Conservation (phyloP, 2,113 vertebrate genomes). For the Ageneiosus marmoratus region DNA sequence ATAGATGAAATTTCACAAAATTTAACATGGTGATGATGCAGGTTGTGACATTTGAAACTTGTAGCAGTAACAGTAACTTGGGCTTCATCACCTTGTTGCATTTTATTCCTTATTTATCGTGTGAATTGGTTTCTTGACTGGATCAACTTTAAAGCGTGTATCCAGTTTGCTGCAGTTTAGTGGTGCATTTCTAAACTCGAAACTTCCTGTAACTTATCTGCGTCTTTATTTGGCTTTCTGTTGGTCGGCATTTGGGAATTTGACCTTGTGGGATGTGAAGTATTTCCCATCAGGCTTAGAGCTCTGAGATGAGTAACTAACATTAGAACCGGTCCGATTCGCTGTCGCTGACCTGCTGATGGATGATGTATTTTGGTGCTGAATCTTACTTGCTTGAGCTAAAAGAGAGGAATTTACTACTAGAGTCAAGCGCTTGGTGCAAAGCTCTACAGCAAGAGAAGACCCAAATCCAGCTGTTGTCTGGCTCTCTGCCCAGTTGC, state of each 20-base stretch:
- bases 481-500: not conserved
- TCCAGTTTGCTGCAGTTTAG: not conserved
- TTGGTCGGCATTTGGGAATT: not conserved
- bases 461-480: not conserved
- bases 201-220: constrained; percentile 5
- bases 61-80: not conserved
- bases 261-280: constrained; percentile 2
- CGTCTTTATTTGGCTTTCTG: constrained; percentile 5
- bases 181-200: not conserved
- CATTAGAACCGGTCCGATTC: constrained; percentile 24
- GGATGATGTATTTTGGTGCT: not conserved
- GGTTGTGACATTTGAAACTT: too few relatives aligned
- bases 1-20: too few relatives aligned
- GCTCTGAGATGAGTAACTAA: constrained; percentile 29
- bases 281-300: constrained; percentile 8
- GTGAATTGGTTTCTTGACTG: not conserved
- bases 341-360: not conserved
- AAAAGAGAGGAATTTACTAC: constrained; percentile 38
- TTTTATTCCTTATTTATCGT: not conserved
- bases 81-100: not conserved
- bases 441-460: not conserved
- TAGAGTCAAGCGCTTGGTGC: not conserved
- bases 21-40: too few relatives aligned
- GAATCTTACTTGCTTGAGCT: not conserved
- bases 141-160: not conserved